Evolutionary conservation across 2,888 invertebrate species (phyloP).

Genomic region (Cheilosia impressa): DNA sequence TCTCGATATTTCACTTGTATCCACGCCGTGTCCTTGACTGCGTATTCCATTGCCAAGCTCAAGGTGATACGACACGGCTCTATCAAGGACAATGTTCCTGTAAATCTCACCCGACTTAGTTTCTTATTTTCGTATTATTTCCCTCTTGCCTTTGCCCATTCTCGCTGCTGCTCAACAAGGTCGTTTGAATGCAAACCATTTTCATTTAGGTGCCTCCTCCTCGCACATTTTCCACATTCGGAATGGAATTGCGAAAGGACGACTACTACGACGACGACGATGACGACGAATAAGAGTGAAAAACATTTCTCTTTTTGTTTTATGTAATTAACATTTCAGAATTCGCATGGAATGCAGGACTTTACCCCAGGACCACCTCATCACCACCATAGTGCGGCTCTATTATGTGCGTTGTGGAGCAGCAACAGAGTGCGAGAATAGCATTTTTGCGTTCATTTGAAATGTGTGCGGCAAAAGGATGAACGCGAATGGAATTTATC

Average conservation of each 20-base stretch:
- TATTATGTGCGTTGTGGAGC: slow-evolving; percentile 20
- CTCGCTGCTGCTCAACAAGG: slow-evolving; percentile 11
- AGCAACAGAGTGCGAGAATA: slow-evolving; percentile 7
- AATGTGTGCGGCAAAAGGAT: slow-evolving; percentile 30
- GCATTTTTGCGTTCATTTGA: slow-evolving; percentile 38
- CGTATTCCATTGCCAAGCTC: slow-evolving; percentile 57
- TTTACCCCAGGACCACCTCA: slow-evolving; percentile 22
- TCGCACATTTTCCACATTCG: slow-evolving; percentile 17
- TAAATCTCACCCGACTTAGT: slow-evolving; percentile 51
- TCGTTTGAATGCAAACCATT: slow-evolving; percentile 37
- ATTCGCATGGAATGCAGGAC: slow-evolving; percentile 48
- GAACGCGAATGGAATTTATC: slow-evolving; percentile 26
- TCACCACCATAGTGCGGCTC: slow-evolving; percentile 44
- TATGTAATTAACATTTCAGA: slow-evolving; percentile 69
- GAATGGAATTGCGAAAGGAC: slow-evolving; percentile 32
- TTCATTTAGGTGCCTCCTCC: slow-evolving; percentile 17
- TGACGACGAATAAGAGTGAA: slow-evolving; percentile 16
- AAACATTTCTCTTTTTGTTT: slow-evolving; percentile 53
- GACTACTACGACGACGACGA: not conserved
- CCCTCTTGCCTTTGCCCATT: no score
- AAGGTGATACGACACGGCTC: slow-evolving; percentile 37
- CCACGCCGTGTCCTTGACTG: slow-evolving; percentile 29
- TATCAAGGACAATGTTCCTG: slow-evolving; percentile 56
- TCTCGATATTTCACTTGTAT: slow-evolving; percentile 42
- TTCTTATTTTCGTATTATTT: slow-evolving; percentile 13